Conservation (phyloP, 2,888 invertebrate genomes). For the Drosophila multiciliata region DNA sequence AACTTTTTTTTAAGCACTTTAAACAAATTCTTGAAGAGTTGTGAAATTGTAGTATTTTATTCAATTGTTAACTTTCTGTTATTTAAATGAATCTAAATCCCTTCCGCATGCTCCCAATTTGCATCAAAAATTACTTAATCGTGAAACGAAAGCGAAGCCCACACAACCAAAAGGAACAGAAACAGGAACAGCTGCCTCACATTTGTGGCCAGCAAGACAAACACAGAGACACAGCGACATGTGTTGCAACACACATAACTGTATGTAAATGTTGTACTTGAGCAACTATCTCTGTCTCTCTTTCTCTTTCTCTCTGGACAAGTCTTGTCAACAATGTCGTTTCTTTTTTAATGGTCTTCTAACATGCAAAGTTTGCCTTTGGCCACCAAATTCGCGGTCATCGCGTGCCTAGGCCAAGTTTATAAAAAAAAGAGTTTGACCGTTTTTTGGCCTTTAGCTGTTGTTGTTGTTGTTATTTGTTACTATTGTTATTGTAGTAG, state of each 20-base stretch:
- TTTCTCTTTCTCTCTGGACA: not conserved
- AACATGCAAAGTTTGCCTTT: slow-evolving; percentile 66
- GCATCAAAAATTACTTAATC: slow-evolving; percentile 4
- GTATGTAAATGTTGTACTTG: slow-evolving; percentile 24
- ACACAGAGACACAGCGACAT: not conserved
- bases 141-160: not conserved
- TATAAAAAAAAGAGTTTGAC: slow-evolving; percentile 39
- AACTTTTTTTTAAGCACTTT: not conserved
- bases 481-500: slow-evolving; percentile 33
- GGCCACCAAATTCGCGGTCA: slow-evolving; percentile 66
- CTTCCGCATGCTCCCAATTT: not conserved
- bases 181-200: slow-evolving; percentile 8
- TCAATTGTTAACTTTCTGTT: not conserved
- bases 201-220: not conserved
- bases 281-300: not conserved
- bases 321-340: slow-evolving; percentile 15
- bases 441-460: slow-evolving; percentile 21
- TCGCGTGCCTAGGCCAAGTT: slow-evolving; percentile 68
- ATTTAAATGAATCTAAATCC: not conserved
- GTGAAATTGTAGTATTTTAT: not conserved
- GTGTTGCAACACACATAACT: not conserved
- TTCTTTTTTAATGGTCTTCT: slow-evolving; percentile 63
- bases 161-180: not conserved
- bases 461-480: slow-evolving; percentile 14
- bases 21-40: not conserved